Base-by-base conservation (phyloP, 1,140 invertebrate genomes). In the Trichonephila clavata region DNA sequence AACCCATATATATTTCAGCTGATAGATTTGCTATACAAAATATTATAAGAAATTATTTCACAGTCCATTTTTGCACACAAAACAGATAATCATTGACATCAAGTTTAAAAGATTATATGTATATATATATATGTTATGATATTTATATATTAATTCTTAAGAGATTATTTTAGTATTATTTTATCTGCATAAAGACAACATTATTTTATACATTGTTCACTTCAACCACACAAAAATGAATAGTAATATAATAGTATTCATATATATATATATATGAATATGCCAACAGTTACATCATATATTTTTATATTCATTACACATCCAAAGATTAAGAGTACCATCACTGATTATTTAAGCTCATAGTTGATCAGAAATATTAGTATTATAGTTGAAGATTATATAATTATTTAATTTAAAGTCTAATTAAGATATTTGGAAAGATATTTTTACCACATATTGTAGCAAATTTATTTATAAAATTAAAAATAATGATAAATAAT, bases 311-410 rank as follows among this genome's bases (percentile, higher is more conserved):
- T 77, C 27, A 10, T 32, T 14, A 39, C 14, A 77, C 68, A 77
- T 16, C 27, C 27, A 27, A 13, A 68, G 21, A 68, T 68, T 24
- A n/a, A 77, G 71, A 77, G 27, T 18, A 77, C 71, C 71, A 77
- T 77, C 27, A 77, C 71, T 77, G 16, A 77, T 39, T 18, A 77
- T 32, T 77, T 77, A 77, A 77, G 71, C 71, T 77, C 71, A 77
- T 77, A 32, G 27, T 77, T 77, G 71, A 32, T 27, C 27, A 77
- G 27, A 77, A 77, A 77, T 39, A 50, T 50, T 50, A 50, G 10
- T 50, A 50, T 50, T 50, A 43, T 7, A 50, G 32, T 50, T 50
- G 50, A 50, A 5, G 10, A 13, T 50, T 50, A 50, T 50, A 50
- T 50, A 50, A 50, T 50, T 50, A 13, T 50, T 7, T 50, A 50